Evolutionary conservation across 2,888 invertebrate species (phyloP).

Genomic region (Lypha dubia): DNA sequence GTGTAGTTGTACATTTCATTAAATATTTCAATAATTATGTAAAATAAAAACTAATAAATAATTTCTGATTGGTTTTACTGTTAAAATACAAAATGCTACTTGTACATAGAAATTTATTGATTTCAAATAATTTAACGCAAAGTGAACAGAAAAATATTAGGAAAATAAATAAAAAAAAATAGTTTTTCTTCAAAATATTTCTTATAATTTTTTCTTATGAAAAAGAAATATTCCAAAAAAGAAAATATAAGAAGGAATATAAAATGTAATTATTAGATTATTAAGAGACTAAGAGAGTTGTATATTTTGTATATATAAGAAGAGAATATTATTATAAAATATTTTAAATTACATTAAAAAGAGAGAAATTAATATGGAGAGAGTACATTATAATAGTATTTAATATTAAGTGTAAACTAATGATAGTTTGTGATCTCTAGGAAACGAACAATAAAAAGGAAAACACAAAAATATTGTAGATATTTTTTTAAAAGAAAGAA

Average conservation of each 20-base stretch:
- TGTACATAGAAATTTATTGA: conserved; percentile 42
- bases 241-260: conserved; percentile 27
- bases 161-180: conserved; percentile 54
- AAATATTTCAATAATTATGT: conserved; percentile 48
- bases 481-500: conserved; percentile 23
- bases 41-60: conserved; percentile 59
- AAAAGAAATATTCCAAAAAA: conserved; percentile 47
- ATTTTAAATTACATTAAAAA: conserved; percentile 42
- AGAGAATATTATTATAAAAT: conserved; percentile 20
- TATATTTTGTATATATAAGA: conserved; percentile 57
- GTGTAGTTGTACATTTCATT: conserved; percentile 37
- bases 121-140: conserved; percentile 58
- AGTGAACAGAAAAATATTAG: conserved; percentile 64
- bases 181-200: conserved; percentile 51
- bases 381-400: conserved; percentile 55
- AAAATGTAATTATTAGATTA: conserved; percentile 38
- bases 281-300: conserved; percentile 18
- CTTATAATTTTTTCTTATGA: conserved; percentile 53
- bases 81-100: conserved; percentile 75
- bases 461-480: too few relatives aligned
- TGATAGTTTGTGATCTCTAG: conserved; percentile 46
- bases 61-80: conserved; percentile 15
- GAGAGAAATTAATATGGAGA: conserved; percentile 45
- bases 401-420: conserved; percentile 44
- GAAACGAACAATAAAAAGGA: conserved; percentile 18